These are phyloP conservation scores for Limnephilus lunatus DNA, from an alignment of 2,888 invertebrate species.

Conservation along the genomic window DNA sequence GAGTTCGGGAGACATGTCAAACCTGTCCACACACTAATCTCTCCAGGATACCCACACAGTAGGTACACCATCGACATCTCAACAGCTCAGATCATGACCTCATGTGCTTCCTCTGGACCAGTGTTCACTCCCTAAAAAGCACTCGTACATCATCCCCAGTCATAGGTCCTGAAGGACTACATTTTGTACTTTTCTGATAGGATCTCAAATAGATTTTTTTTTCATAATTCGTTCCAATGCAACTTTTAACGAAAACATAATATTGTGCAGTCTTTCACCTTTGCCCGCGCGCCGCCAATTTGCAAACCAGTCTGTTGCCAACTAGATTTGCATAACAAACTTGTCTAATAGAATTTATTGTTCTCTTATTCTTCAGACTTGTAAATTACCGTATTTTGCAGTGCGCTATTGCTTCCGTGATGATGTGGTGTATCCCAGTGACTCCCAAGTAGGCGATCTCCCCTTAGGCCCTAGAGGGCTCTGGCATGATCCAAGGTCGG, in stretches of 20 bases:
- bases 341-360: not conserved
- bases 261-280: not conserved
- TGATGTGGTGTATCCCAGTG: not conserved
- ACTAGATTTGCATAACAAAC: not conserved
- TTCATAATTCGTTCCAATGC: too few relatives aligned
- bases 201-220: too few relatives aligned
- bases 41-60: not conserved
- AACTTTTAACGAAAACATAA: not conserved
- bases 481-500: too few relatives aligned
- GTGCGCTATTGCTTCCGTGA: not conserved
- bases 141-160: not conserved
- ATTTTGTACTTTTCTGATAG: too few relatives aligned
- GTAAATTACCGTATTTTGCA: not conserved
- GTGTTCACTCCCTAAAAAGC: not conserved
- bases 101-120: not conserved
- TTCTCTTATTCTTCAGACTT: not conserved
- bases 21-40: too few relatives aligned
- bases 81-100: not conserved
- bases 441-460: not conserved
- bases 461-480: too few relatives aligned
- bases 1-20: too few relatives aligned
- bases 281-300: not conserved
- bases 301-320: not conserved
- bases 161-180: not conserved
- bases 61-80: too few relatives aligned